Base-by-base conservation (phyloP, 2,888 invertebrate species). In the Unio delphinus region DNA sequence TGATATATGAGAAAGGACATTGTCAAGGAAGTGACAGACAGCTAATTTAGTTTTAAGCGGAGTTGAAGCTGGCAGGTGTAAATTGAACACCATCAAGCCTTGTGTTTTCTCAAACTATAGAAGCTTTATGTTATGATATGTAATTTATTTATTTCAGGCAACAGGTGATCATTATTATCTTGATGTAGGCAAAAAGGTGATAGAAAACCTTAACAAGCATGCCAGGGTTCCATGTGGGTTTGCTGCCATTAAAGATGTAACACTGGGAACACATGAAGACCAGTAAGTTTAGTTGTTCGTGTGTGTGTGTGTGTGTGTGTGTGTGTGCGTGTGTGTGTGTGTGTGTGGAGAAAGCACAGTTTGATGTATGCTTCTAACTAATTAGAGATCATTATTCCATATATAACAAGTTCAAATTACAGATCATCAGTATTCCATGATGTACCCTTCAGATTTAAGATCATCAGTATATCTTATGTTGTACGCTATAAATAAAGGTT, bases 91-190 rank as follows among this genome's bases (percentile, higher is more conserved):
- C 15, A 45, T 45, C 45, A 45, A 15, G 15, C 15, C 15, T 45
- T 45, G 11, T 45, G 45, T 45, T 45, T 45, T 45, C 3, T 3
- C 15, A 15, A 45, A 45, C 15, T 45, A 45, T 15, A 59, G 2
- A 18, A 23, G 3, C 18, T 59, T 4, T 18, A 59, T 59, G 15
- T 59, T 59, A 11, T 26, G 26, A 23, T 15, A 59, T n/a, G n/a
- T 18, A 59, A 59, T 59, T 59, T 59, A 15, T n/a, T 23, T 68
- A 64, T 68, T 75, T 2, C 72, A 95, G 85, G 98, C 99, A 1
- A 99, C 99, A 0, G 94, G 94, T 62, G 99, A 99, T 91, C 95
- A 95, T 69, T 96, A 99, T 90, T 99, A 99, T 89, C 91, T 99
- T 72, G 94, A 95, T 81, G 96, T 97, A 0, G 99, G 98, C 2